Base-by-base conservation (phyloP, 1,140 invertebrate species). In the Bombus haemorrhoidalis region DNA sequence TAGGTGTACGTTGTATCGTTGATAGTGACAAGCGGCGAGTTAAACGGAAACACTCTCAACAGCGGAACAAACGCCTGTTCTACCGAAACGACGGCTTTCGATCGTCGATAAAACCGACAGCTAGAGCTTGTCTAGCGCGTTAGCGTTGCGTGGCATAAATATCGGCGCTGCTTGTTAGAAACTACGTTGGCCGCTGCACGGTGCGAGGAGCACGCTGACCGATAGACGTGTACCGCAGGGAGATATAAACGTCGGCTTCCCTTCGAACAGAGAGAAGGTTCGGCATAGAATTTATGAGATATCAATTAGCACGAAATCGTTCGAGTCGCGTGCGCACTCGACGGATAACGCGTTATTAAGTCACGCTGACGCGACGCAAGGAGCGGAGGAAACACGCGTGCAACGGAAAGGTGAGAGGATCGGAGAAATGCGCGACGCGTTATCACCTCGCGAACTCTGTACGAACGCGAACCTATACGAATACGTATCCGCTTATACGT, bases 401-500 rank as follows among this genome's bases (percentile, higher is more conserved):
- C n/a, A 64, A 6, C 6, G 75, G 5, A 47, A 53, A 75, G 71
- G 53, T 62, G 69, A 85, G 43, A 43, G 77, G 41, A 53, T n/a
- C 59, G 25, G 82, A 68, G 79, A 72, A 71, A 82, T 79, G 69
- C 79, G 86, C 59, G 81, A 78, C 76, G 59, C 37, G 85, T 90
- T 87, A 89, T 90, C 86, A 90, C 86, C 86, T 85, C 76, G 74
- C 64, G n/a, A 66, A 72, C 59, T 87, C 75, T 47, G 1, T 47
- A 47, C 43, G 43, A 47, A 47, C 43, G 43, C 15, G 4, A 47
- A 47, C 43, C 15, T 53, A 53, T 18, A 53, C 47, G 47, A 53
- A 53, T 53, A 53, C 18, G 47, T 53, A 18, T 72, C 22, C 41
- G 47, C 68, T 71, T 66, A 68, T 76, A 78, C 73, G 83, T 59